Evolutionary conservation across 2,797 vertebrate genomes (phyloP).

Genomic region (Poeciliopsis turneri): DNA sequence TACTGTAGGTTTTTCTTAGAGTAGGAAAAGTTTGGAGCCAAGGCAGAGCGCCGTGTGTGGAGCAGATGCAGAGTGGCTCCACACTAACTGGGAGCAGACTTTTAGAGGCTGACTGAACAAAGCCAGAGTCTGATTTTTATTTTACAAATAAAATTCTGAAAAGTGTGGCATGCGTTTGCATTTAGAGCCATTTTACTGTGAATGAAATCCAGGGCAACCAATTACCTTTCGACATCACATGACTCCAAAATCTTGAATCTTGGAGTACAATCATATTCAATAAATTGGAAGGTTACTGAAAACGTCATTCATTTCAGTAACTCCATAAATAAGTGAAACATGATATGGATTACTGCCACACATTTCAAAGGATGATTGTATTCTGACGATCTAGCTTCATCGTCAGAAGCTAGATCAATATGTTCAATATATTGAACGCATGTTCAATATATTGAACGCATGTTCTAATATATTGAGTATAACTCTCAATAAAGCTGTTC

Average conservation of each 20-base stretch:
- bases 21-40: slow-evolving; percentile 57
- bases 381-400: neutral
- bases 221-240: neutral
- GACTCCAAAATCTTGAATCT: neutral
- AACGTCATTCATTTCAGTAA: neutral
- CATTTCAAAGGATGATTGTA: neutral
- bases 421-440: too few species aligned
- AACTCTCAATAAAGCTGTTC: neutral
- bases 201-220: neutral
- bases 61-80: slow-evolving; percentile 81
- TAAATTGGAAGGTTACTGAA: neutral
- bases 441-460: too few species aligned
- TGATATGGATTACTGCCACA: neutral
- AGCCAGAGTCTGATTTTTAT: slow-evolving; percentile 41
- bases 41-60: slow-evolving; percentile 62
- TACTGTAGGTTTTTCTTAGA: slow-evolving; percentile 56
- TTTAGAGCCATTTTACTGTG: neutral
- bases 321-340: neutral
- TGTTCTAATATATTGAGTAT: neutral
- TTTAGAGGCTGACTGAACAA: slow-evolving; percentile 39
- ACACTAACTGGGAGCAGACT: slow-evolving; percentile 77
- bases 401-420: too few species aligned
- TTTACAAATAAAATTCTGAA: neutral
- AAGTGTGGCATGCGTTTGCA: neutral
- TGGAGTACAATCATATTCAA: neutral